Conservation (phyloP, 2,888 invertebrate species). For the Drosophila paranaensis region DNA sequence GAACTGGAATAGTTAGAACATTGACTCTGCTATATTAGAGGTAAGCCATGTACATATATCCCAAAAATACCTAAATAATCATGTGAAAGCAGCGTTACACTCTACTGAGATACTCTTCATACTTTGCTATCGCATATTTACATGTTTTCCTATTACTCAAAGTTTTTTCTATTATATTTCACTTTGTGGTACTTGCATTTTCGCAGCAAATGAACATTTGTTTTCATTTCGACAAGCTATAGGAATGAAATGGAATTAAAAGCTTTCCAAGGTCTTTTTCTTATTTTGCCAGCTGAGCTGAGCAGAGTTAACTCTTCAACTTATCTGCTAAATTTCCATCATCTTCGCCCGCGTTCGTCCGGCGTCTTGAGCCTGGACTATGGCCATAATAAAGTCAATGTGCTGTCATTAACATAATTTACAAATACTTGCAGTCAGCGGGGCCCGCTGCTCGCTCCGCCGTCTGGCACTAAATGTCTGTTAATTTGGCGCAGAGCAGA, state of each 20-base stretch:
- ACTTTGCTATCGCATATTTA: too few species aligned
- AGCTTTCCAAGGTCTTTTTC: neutral
- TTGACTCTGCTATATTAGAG: too few species aligned
- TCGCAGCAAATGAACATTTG: neutral
- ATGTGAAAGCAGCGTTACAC: too few species aligned
- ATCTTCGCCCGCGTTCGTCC: conserved; percentile 6
- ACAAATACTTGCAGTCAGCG: conserved; percentile 66
- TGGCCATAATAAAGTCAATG: conserved; percentile 75
- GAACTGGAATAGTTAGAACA: too few species aligned
- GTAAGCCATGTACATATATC: too few species aligned
- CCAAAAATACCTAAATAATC: too few species aligned
- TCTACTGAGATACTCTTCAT: too few species aligned
- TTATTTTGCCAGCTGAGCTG: neutral
- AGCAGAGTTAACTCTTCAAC: conserved; percentile 9
- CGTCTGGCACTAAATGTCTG: conserved; percentile 38
- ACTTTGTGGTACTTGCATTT: neutral
- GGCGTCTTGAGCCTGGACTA: conserved; percentile 16
- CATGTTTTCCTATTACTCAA: neutral
- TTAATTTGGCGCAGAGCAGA: conserved; percentile 49
- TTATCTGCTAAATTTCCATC: conserved; percentile 17
- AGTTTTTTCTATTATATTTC: neutral
- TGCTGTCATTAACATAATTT: conserved; percentile 76
- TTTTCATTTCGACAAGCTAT: neutral
- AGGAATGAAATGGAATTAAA: neutral
- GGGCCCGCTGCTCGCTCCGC: neutral